Evolutionary conservation across 2,113 vertebrate genomes (phyloP), one percentile per base, ranked within the genome.

Genomic region (Grus americana): DNA sequence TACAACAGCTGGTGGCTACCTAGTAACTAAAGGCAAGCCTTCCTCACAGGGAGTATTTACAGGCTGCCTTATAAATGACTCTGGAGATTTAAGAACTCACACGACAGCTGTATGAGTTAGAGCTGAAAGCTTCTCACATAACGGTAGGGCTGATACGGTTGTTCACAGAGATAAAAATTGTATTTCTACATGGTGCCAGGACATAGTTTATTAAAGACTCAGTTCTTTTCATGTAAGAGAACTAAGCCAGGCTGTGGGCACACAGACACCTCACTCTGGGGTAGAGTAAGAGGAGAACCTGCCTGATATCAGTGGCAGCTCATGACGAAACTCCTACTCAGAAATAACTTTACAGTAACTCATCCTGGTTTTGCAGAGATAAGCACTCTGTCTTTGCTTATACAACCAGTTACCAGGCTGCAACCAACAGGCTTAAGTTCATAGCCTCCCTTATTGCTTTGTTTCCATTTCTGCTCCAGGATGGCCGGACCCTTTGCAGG

Each of bases 151-250:
- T 93, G 83, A 95, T 94, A 93, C 3, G n/a, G 76, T 90, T 94
- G 80, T 92, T 94, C 93, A 95, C 22, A 13, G 73, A 93, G 93
- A 75, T 89, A 94, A 95, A 96, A 94, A 94, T 72, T 95, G 40
- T 73, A n/a, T 87, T 95, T 95, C 86, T 85, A 10, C 34, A 5
- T 7, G 15, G 57, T 85, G 94, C 93, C 94, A 96, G 89, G 65
- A 85, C 89, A 95, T 68, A 91, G 91, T 54, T 96, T 68, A n/a
- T 68, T 87, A 44, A 52, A 87, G 91, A 93, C 70, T 94, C 76
- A 63, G 18, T 92, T 79, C 49, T 94, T 95, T 79, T 95, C 68
- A 54, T 47, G 12, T 84, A 62, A 42, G 65, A 93, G 61, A 85
- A 91, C 44, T 38, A 84, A 92, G 44, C 38, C 24, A 44, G 49